These are phyloP conservation scores for Heliornis fulica DNA, from an alignment of 2,113 vertebrate genomes.

Conservation along the genomic window DNA sequence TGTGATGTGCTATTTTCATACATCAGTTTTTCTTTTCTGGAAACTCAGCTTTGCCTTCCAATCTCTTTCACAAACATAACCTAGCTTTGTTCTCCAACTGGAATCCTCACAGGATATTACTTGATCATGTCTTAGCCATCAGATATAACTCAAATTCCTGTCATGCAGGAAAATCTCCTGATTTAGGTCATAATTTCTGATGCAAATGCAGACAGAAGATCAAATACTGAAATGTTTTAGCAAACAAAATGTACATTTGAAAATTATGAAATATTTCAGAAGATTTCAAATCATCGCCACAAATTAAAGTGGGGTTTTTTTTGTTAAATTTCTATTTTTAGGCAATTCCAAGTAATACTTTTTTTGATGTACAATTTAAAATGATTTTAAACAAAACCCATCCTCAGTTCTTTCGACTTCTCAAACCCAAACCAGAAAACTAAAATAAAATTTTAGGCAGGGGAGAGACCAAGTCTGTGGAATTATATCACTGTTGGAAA, in stretches of 20 bases:
- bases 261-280: not conserved
- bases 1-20: not conserved
- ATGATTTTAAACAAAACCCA: not conserved
- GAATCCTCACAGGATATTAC: not conserved
- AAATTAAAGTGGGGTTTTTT: not conserved
- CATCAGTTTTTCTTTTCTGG: not conserved
- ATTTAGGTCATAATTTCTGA: not conserved
- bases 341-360: not conserved
- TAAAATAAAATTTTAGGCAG: not conserved
- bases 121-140: not conserved
- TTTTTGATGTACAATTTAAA: not conserved
- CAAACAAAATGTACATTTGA: not conserved
- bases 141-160: not conserved
- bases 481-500: not conserved
- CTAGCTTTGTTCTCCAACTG: not conserved
- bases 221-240: not conserved
- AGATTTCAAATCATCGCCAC: not conserved
- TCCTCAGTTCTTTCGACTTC: not conserved
- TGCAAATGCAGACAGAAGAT: not conserved
- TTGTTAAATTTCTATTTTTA: not conserved
- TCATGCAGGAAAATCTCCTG: not conserved
- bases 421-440: not conserved
- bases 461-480: not conserved
- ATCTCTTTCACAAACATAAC: not conserved
- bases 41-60: not conserved